A percentile compares a stretch with the other conserved stretches of the same genome.
Evolutionary conservation across 2,888 invertebrate genomes (phyloP).

Genomic region (Mystacides longicornis): DNA sequence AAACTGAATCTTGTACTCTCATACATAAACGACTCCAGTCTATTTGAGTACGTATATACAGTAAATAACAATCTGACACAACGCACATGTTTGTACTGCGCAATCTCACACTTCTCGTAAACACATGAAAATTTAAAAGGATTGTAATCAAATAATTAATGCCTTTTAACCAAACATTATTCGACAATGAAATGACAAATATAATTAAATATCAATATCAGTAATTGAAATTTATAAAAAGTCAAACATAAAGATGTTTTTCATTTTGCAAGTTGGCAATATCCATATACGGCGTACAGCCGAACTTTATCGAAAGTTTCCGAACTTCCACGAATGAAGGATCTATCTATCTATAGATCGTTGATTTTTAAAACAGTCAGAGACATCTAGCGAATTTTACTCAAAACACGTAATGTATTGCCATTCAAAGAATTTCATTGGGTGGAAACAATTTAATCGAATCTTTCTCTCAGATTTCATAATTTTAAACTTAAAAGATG

Average conservation of each 20-base stretch:
- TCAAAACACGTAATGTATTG: too few relatives aligned
- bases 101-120: background rate
- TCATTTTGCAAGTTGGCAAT: slow-evolving; percentile 11
- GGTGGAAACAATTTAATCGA: too few relatives aligned
- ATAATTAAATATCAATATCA: too few relatives aligned
- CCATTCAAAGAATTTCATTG: too few relatives aligned
- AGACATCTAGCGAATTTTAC: background rate
- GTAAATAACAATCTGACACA: background rate
- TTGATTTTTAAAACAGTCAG: background rate
- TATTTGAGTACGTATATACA: background rate
- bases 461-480: too few relatives aligned
- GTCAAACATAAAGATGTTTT: too few relatives aligned
- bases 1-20: too few relatives aligned
- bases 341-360: background rate
- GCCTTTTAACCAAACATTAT: background rate
- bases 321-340: slow-evolving; percentile 6
- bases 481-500: too few relatives aligned
- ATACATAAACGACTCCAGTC: background rate
- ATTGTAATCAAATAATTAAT: too few relatives aligned
- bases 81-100: background rate
- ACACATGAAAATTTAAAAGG: background rate
- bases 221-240: too few relatives aligned
- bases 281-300: slow-evolving; percentile 15
- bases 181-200: background rate
- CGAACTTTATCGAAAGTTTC: slow-evolving; percentile 12